Percentiles rank a stretch among this genome's conserved stretches.
Conservation (phyloP, 2,797 vertebrate genomes). For the Sibirionetta formosa region DNA sequence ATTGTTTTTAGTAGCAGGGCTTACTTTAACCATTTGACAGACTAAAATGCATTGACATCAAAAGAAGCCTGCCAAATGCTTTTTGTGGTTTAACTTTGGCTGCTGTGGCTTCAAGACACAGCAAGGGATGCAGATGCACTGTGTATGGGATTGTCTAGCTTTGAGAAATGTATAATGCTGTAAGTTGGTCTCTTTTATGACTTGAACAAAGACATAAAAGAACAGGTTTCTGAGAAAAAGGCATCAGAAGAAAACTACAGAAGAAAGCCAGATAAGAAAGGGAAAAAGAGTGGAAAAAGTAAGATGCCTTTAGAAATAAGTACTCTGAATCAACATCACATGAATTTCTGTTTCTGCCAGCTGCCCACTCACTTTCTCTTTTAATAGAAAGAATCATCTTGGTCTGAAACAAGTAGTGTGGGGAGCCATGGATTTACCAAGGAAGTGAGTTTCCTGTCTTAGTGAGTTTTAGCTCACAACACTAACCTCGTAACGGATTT, state of each 20-base stretch:
- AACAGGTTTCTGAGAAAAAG: not conserved
- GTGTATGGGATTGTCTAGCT: not conserved
- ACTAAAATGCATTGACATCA: not conserved
- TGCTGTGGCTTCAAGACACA: not conserved
- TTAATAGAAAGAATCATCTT: constrained; percentile 51
- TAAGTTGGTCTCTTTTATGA: not conserved
- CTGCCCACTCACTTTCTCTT: constrained; percentile 62
- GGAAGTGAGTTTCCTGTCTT: constrained; percentile 23
- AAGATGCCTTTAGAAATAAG: constrained; percentile 40
- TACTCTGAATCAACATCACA: constrained; percentile 49
- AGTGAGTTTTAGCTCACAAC: not conserved
- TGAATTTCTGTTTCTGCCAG: constrained; percentile 43
- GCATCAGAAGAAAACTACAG: not conserved
- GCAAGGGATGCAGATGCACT: not conserved
- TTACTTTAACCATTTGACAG: not conserved
- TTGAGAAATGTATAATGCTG: not conserved
- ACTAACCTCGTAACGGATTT: not conserved
- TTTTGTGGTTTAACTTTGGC: not conserved
- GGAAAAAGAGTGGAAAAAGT: not conserved
- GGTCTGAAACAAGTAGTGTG: constrained; percentile 8
- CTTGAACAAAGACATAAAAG: not conserved
- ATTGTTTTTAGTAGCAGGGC: not conserved
- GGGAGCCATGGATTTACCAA: not conserved
- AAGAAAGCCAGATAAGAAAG: constrained; percentile 23
- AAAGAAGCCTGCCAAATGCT: not conserved